Evolutionary conservation across 2,888 invertebrate genomes (phyloP), one percentile per base, ranked within the genome.

Genomic region (Oscheius sp.): DNA sequence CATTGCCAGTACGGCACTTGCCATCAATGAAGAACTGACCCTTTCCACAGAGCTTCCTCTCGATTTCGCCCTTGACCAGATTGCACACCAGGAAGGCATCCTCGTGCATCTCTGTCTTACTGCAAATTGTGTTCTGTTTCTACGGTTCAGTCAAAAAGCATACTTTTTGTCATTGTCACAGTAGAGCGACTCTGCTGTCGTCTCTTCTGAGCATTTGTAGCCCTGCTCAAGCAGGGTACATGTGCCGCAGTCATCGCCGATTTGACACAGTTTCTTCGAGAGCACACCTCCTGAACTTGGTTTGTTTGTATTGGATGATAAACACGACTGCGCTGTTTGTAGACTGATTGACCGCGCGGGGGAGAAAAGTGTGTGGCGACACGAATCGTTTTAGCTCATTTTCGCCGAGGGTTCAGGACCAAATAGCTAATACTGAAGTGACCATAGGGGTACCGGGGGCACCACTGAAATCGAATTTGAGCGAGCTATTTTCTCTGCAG

Each of bases 81-180:
- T 87, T 86, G 74, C 88, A 88, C 9, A 83, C 73, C 60, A 88
- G 78, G 79, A 85, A 88, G 3, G 84, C 83, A 75, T 83, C 84
- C 75, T 88, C 88, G 78, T 85, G 84, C 73, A 86, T 83, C 65
- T 88, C 87, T 47, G 85, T 85, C 76, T 84, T 83, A 76, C 87
- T 87, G 76, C 48, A 85, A 79, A 10, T 37, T 2, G 11, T 21
- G 59, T 11, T 63, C 37, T 35, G 29, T 13, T 21, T 21, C 2
- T 10, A 11, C 21, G 29, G 7, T 3, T 11, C 9, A 33, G 59
- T 29, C 35, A 1, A 10, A 33, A 2, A 35, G 7, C 59, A 11
- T 55, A 86, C 86, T 86, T 85, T 62, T 79, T 86, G 58, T 76
- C 77, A 42, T 66, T 55, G 70, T 86, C 85, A 77, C 86, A 86